Conservation (phyloP, 1,140 invertebrate genomes). For the Dinoponera quadriceps region DNA sequence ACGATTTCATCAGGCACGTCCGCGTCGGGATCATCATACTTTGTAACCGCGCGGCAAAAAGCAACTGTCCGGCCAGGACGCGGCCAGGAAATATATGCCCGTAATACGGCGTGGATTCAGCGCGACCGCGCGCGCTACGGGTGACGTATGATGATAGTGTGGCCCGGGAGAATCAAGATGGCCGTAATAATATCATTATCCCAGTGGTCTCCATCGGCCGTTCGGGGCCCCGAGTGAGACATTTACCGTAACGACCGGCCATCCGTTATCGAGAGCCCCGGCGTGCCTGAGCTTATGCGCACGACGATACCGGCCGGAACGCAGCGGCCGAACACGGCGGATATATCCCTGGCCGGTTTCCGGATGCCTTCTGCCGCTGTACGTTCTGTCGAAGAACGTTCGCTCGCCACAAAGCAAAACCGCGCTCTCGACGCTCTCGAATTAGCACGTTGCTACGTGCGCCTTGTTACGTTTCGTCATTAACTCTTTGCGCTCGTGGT, state of each 20-base stretch:
- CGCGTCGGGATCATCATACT: conserved; percentile 80
- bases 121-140: conserved; percentile 73
- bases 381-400: background rate
- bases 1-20: conserved; percentile 79
- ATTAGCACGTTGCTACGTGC: background rate
- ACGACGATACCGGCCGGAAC: conserved; percentile 58
- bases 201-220: conserved; percentile 74
- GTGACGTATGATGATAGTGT: conserved; percentile 82
- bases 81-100: conserved; percentile 74
- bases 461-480: no score
- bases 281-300: conserved; percentile 65
- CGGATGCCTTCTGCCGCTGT: background rate
- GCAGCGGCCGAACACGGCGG: conserved; percentile 56
- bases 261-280: conserved; percentile 73
- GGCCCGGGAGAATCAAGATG: conserved; percentile 80
- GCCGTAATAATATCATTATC: conserved; percentile 83
- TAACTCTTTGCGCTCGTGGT: no score
- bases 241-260: conserved; percentile 78
- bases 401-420: background rate
- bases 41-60: conserved; percentile 80
- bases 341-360: conserved; percentile 51
- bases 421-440: background rate
- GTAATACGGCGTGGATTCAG: conserved; percentile 77
- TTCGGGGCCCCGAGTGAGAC: conserved; percentile 75
- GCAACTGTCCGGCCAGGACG: conserved; percentile 71